phyloP scores from a whole-genome alignment of 1,140 invertebrate genomes.

The Ceratoteleas bidentatus region DNA sequence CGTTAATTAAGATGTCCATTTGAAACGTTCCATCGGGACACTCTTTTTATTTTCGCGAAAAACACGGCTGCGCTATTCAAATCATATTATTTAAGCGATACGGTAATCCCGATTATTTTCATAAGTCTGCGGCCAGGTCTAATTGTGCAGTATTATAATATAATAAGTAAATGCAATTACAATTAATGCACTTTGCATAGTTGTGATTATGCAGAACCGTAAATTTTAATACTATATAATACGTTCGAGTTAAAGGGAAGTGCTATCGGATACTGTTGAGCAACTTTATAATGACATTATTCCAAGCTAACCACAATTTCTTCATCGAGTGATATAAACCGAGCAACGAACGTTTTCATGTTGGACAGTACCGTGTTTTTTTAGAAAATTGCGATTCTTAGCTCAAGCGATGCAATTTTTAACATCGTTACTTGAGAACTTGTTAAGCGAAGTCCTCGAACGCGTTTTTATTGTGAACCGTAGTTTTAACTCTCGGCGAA shows the following conservation, averaged over 20 bases:
- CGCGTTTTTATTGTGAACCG: too few species aligned
- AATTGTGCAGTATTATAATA: slow-evolving; percentile 11
- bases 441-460: too few species aligned
- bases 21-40: too few species aligned
- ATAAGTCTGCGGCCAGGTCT: slow-evolving; percentile 6
- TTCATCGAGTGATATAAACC: slow-evolving; percentile 1
- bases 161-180: slow-evolving; percentile 25
- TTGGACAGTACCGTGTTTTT: background rate
- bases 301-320: slow-evolving; percentile 8
- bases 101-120: slow-evolving; percentile 5
- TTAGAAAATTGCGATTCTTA: too few species aligned
- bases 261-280: slow-evolving; percentile 15
- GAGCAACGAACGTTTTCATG: slow-evolving; percentile 1
- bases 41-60: slow-evolving; percentile 1
- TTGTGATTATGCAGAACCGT: slow-evolving; percentile 14
- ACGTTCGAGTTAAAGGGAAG: slow-evolving; percentile 16
- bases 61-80: background rate
- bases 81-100: background rate
- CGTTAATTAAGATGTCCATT: slow-evolving; percentile 8
- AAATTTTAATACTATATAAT: slow-evolving; percentile 33
- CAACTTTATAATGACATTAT: slow-evolving; percentile 40
- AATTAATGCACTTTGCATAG: slow-evolving; percentile 23
- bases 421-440: too few species aligned
- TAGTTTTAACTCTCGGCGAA: background rate
- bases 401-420: too few species aligned